These are phyloP conservation scores for Epizoanthus scotinus DNA, from an alignment of 92 coral and sea anemone species.

Conservation along the genomic window DNA sequence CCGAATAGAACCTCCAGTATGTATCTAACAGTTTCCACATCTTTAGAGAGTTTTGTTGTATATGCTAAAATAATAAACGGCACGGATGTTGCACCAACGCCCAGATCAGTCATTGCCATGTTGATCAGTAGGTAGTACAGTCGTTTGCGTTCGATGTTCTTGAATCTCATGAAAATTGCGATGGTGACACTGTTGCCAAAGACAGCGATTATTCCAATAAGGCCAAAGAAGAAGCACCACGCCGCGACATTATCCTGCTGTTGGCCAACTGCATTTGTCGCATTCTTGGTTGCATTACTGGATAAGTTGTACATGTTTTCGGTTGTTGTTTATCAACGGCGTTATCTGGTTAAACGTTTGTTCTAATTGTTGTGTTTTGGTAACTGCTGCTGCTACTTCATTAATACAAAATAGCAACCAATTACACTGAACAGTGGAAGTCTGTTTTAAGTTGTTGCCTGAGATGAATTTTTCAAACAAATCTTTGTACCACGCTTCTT, in stretches of 20 bases:
- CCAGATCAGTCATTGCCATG: conserved; percentile 21
- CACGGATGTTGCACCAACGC: conserved; percentile 7
- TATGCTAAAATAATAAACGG: neutral
- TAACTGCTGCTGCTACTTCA: too few relatives aligned
- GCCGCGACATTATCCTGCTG: neutral
- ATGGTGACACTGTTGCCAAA: conserved; percentile 26
- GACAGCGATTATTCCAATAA: neutral
- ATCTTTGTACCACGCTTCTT: too few relatives aligned
- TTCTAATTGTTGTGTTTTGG: too few relatives aligned
- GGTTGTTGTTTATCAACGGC: too few relatives aligned
- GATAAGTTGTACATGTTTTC: too few relatives aligned
- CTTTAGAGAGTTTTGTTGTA: neutral
- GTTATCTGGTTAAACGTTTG: too few relatives aligned
- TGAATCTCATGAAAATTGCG: conserved; percentile 11
- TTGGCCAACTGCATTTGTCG: too few relatives aligned
- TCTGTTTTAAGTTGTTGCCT: too few relatives aligned
- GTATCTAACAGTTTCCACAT: neutral
- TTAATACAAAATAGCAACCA: too few relatives aligned
- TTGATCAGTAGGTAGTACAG: conserved; percentile 8
- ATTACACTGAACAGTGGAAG: too few relatives aligned
- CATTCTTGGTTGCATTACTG: too few relatives aligned
- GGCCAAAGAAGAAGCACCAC: neutral
- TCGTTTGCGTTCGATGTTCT: conserved; percentile 7
- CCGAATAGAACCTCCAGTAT: conserved; percentile 20
- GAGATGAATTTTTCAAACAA: too few relatives aligned